Evolutionary conservation across 2,113 vertebrate species (phyloP).

Genomic region (Cyprinodon brontotheroides): DNA sequence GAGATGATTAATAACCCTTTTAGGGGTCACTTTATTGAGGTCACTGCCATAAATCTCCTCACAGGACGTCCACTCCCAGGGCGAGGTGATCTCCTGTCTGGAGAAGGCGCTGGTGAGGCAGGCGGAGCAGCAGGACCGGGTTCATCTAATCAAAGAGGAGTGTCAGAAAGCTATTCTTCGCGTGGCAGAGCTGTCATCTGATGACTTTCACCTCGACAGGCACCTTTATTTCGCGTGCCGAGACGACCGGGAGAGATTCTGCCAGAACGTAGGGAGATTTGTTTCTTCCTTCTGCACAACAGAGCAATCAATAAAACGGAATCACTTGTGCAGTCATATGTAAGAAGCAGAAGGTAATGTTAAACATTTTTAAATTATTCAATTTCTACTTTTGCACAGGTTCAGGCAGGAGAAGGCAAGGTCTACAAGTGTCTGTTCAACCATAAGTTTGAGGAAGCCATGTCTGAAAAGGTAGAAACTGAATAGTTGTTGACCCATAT

Average conservation of each 20-base stretch:
- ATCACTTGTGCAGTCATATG: not conserved
- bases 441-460: constrained; percentile 98
- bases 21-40: no score
- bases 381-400: constrained; percentile 70
- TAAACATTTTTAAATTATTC: not conserved
- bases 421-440: constrained; percentile 99
- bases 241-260: constrained; percentile 95
- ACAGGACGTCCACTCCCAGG: constrained; percentile 94
- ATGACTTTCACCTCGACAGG: constrained; percentile 93
- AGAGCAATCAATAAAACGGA: not conserved
- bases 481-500: not conserved
- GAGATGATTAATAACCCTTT: no score
- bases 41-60: not conserved
- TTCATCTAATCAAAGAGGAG: constrained; percentile 82
- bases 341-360: not conserved
- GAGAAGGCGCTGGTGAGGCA: constrained; percentile 93
- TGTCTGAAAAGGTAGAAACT: constrained; percentile 83
- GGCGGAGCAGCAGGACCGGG: constrained; percentile 79
- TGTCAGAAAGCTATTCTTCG: constrained; percentile 95
- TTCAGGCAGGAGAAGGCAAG: constrained; percentile 92
- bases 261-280: constrained; percentile 86
- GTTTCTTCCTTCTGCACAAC: not conserved
- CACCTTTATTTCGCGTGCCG: constrained; percentile 94
- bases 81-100: constrained; percentile 93
- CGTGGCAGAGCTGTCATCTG: constrained; percentile 94